Percentiles rank a stretch among this genome's conserved stretches.
Evolutionary conservation across 2,113 vertebrate species (phyloP).

Genomic region (Electrona antarctica): DNA sequence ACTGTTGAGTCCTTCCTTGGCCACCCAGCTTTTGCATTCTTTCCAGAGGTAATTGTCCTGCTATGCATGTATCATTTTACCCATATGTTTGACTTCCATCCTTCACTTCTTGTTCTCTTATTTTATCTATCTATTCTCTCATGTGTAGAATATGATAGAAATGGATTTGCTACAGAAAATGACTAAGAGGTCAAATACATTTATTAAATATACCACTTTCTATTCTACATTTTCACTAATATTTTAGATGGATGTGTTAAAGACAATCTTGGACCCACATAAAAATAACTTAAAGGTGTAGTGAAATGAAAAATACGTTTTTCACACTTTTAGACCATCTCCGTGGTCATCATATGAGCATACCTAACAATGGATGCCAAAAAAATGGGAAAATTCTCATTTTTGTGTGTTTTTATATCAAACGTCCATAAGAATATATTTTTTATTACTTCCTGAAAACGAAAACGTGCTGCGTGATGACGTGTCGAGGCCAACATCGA

Average conservation of each 20-base stretch:
- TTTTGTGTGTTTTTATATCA: no score
- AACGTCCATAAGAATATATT: no score
- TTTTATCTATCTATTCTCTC: slow-evolving; percentile 43
- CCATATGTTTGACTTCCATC: slow-evolving; percentile 35
- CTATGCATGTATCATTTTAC: slow-evolving; percentile 43
- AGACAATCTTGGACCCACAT: slow-evolving; percentile 5
- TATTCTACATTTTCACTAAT: slow-evolving; percentile 18
- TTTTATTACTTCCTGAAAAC: no score
- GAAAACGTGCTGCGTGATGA: no score
- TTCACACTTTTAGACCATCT: no score
- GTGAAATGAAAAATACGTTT: no score
- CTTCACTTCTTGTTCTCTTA: slow-evolving; percentile 39
- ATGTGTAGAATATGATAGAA: slow-evolving; percentile 15
- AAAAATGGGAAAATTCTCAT: no score
- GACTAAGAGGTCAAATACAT: slow-evolving; percentile 28
- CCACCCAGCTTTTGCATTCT: slow-evolving; percentile 37
- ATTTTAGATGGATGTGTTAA: neutral
- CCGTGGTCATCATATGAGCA: no score
- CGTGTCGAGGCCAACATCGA: no score
- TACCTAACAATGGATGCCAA: no score
- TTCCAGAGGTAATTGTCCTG: slow-evolving; percentile 34
- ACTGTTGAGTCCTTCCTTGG: slow-evolving; percentile 33
- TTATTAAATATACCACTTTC: slow-evolving; percentile 23
- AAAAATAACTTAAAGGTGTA: no score
- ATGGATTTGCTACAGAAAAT: slow-evolving; percentile 38